Evolutionary conservation across 1,140 invertebrate genomes (phyloP).

Genomic region (Drosophila pectinifera): DNA sequence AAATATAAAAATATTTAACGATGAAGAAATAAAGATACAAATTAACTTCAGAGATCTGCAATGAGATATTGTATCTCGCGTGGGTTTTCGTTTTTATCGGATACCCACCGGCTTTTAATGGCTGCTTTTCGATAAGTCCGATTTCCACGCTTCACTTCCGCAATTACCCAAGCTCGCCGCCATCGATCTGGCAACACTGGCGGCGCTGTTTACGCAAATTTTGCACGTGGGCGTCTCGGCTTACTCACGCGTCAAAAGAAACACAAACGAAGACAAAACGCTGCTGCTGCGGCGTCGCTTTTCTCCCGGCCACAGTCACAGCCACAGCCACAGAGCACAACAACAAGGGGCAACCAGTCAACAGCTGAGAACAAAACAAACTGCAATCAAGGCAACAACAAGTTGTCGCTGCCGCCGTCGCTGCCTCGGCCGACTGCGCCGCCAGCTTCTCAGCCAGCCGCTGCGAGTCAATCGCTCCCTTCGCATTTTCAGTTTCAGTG

Average conservation of each 20-base stretch:
- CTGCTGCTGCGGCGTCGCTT: conserved; percentile 61
- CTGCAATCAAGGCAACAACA: conserved; percentile 62
- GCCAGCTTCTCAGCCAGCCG: conserved; percentile 9
- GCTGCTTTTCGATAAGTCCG: not conserved
- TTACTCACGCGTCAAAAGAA: conserved; percentile 82
- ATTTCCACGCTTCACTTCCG: conserved; percentile 24
- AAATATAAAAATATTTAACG: not conserved
- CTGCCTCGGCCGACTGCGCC: conserved; percentile 28
- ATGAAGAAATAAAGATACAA: not conserved
- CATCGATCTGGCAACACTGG: conserved; percentile 56
- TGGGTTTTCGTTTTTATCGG: not conserved
- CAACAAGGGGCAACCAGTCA: conserved; percentile 63
- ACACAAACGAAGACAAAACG: conserved; percentile 81
- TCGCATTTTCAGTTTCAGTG: conserved; percentile 67
- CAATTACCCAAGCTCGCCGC: conserved; percentile 1
- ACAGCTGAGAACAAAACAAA: conserved; percentile 82
- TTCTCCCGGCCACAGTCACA: conserved; percentile 52
- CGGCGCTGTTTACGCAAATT: conserved; percentile 70
- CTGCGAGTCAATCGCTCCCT: conserved; percentile 49
- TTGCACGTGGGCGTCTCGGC: conserved; percentile 79
- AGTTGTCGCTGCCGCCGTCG: conserved; percentile 33
- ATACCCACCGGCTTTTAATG: not conserved
- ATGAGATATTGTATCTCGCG: not conserved
- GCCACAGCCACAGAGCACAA: conserved; percentile 4
- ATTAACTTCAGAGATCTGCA: no score